phyloP scores from a whole-genome alignment of 2,888 invertebrate genomes.

The Gandaritis pyraliata region DNA sequence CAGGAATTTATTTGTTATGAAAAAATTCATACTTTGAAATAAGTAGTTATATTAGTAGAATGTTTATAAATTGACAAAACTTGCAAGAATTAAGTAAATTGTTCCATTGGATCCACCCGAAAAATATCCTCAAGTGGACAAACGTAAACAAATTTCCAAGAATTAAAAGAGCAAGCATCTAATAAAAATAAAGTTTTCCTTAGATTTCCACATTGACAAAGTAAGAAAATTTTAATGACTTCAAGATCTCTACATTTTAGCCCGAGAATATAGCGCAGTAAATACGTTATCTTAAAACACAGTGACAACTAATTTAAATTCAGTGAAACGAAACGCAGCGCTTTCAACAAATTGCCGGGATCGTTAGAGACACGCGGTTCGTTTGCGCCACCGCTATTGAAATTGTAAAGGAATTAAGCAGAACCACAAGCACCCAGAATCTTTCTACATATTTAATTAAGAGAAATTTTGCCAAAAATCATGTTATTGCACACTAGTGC shows the following conservation, averaged over 20 bases:
- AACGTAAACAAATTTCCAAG: too few relatives aligned
- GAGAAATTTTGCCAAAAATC: too few relatives aligned
- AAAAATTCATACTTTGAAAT: neutral
- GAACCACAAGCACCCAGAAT: constrained; percentile 12
- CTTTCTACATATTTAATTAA: too few relatives aligned
- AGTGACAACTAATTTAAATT: constrained; percentile 25
- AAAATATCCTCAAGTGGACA: too few relatives aligned
- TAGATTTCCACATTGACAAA: too few relatives aligned
- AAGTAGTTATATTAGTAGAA: too few relatives aligned
- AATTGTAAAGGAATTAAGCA: constrained; percentile 15
- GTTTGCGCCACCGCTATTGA: constrained; percentile 16
- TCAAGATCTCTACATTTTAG: neutral
- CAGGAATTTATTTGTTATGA: neutral
- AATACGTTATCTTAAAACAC: constrained; percentile 5
- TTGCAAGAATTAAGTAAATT: too few relatives aligned
- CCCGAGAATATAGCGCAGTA: neutral
- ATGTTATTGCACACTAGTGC: too few relatives aligned
- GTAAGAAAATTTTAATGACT: neutral
- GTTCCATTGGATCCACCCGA: too few relatives aligned
- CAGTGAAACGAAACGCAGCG: constrained; percentile 9
- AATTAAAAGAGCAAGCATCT: too few relatives aligned
- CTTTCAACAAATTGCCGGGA: constrained; percentile 27
- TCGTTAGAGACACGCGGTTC: constrained; percentile 31
- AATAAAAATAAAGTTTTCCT: too few relatives aligned
- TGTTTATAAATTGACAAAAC: too few relatives aligned